These are phyloP conservation scores for Chaetorhynchus papuensis DNA, from an alignment of 2,113 vertebrate species.

Conservation along the genomic window DNA sequence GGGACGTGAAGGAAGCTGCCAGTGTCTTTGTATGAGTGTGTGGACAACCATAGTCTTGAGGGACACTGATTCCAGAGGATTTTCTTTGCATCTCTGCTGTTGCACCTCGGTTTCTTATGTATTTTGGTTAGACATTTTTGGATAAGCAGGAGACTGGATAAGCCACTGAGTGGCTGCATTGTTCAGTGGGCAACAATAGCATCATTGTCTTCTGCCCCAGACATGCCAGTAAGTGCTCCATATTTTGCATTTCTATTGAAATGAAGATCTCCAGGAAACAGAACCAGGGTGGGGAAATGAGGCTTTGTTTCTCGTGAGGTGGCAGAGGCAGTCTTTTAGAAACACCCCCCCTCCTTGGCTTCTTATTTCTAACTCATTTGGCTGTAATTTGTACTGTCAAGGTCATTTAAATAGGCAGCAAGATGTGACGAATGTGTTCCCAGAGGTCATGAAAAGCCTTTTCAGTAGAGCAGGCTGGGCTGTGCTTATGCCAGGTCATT, in stretches of 20 bases:
- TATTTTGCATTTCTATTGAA: constrained; percentile 56
- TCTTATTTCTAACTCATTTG: constrained; percentile 35
- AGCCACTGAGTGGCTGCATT: constrained; percentile 25
- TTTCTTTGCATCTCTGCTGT: neutral
- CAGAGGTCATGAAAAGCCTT: constrained; percentile 63
- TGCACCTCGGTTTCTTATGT: neutral
- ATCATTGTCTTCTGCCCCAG: constrained; percentile 35
- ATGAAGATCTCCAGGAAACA: constrained; percentile 1
- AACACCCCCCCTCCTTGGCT: neutral
- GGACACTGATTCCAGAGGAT: neutral
- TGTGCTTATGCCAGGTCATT: constrained; percentile 51
- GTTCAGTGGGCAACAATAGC: constrained; percentile 29
- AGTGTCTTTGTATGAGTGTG: neutral
- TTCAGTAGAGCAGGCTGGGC: constrained; percentile 30
- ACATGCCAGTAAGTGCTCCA: constrained; percentile 13
- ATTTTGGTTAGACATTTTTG: neutral
- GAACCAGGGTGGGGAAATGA: neutral
- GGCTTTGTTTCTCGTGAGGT: constrained; percentile 27
- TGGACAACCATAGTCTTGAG: neutral
- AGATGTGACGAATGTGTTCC: constrained; percentile 27
- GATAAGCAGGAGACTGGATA: neutral
- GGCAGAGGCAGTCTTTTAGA: neutral
- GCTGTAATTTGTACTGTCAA: constrained; percentile 51
- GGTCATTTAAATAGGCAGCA: constrained; percentile 59
- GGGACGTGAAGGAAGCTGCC: neutral